These are phyloP conservation scores for Stegastes partitus DNA, from an alignment of 2,113 vertebrate species.

Conservation along the genomic window DNA sequence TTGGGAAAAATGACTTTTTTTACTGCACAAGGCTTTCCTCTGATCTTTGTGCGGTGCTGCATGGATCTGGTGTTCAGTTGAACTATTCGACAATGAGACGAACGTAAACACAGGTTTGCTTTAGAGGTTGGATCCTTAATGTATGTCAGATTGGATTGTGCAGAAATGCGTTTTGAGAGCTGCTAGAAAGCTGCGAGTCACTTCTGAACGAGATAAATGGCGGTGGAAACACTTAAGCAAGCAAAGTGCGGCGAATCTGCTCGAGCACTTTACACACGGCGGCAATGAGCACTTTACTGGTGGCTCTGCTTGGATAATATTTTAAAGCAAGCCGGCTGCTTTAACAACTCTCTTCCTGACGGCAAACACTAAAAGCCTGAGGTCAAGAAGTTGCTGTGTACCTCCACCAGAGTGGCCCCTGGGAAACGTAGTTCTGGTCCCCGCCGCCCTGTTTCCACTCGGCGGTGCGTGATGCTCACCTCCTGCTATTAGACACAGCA, in stretches of 20 bases:
- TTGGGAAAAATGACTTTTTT: neutral
- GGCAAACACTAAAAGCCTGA: slow-evolving; percentile 54
- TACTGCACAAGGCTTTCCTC: too few relatives aligned
- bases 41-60: too few relatives aligned
- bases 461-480: slow-evolving; percentile 54
- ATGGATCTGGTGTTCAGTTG: neutral
- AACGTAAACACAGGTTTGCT: neutral
- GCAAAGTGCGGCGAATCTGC: slow-evolving; percentile 8
- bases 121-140: neutral
- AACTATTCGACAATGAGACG: neutral
- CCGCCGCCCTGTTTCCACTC: slow-evolving; percentile 53
- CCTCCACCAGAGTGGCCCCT: slow-evolving; percentile 59
- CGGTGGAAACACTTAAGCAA: slow-evolving; percentile 11
- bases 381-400: slow-evolving; percentile 56
- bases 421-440: slow-evolving; percentile 63
- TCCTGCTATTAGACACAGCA: slow-evolving; percentile 80
- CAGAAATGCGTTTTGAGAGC: neutral
- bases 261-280: slow-evolving; percentile 33
- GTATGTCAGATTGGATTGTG: neutral
- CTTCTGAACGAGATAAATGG: neutral
- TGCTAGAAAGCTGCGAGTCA: neutral
- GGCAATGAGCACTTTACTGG: slow-evolving; percentile 29
- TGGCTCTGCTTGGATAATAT: slow-evolving; percentile 1
- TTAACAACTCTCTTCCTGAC: slow-evolving; percentile 44
- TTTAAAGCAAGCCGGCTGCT: slow-evolving; percentile 15